phyloP scores from a whole-genome alignment of 2,888 invertebrate species.

The Watsonalla cultraria region DNA sequence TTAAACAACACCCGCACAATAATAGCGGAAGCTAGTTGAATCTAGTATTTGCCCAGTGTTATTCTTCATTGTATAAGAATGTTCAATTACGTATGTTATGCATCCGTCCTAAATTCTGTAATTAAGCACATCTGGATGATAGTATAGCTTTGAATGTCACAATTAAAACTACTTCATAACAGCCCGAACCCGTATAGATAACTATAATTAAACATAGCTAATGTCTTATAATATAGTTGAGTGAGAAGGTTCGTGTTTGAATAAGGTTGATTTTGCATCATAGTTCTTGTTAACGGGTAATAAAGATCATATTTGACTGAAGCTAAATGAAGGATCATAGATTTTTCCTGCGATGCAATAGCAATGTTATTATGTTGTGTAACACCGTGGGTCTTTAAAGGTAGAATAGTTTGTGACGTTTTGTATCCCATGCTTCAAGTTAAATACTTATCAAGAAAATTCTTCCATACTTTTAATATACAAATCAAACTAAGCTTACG shows the following conservation, averaged over 20 bases:
- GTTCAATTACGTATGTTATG: no score
- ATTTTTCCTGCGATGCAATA: background rate
- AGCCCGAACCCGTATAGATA: background rate
- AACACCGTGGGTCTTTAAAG: slow-evolving; percentile 17
- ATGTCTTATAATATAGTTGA: slow-evolving; percentile 9
- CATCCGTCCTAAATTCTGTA: no score
- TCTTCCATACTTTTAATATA: no score
- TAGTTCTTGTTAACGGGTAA: background rate
- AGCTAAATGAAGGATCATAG: no score
- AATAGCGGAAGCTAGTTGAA: no score
- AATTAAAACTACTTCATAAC: background rate
- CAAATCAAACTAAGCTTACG: no score
- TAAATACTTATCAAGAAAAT: background rate
- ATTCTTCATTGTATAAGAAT: no score
- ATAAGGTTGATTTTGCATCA: background rate
- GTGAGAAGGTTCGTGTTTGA: background rate
- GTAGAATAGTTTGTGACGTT: slow-evolving; percentile 34
- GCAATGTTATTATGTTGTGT: slow-evolving; percentile 13
- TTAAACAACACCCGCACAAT: no score
- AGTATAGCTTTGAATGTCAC: background rate
- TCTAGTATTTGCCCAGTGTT: no score
- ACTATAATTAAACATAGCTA: background rate
- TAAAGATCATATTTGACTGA: no score
- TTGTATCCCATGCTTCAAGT: slow-evolving; percentile 32
- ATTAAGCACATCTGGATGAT: no score